phyloP scores from a whole-genome alignment of 2,797 vertebrate species.

The Trematomus bernacchii region DNA sequence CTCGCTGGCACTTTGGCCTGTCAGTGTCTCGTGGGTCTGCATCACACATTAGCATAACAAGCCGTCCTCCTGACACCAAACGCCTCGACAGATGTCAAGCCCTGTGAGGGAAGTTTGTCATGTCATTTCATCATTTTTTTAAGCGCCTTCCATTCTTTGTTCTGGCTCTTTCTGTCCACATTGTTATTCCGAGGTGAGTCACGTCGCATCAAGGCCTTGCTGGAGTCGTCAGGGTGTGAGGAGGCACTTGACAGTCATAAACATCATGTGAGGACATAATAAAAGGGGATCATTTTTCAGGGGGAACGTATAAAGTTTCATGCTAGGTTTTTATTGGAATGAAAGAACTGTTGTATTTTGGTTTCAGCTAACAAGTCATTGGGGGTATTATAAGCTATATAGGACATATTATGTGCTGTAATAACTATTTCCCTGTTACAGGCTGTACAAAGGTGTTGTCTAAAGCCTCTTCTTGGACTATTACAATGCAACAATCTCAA shows the following conservation, averaged over 20 bases:
- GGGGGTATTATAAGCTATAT: not conserved
- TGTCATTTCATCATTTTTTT: constrained; percentile 44
- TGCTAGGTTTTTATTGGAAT: constrained; percentile 30
- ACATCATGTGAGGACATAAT: constrained; percentile 28
- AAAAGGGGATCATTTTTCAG: constrained; percentile 41
- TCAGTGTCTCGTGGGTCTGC: constrained; percentile 59
- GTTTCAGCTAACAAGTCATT: constrained; percentile 23
- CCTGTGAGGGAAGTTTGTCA: constrained; percentile 40
- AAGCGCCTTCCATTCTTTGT: constrained; percentile 35
- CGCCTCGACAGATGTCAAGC: constrained; percentile 72
- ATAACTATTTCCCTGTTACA: constrained; percentile 19
- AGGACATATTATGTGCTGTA: constrained; percentile 21
- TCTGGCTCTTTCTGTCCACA: constrained; percentile 20
- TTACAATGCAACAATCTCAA: not conserved
- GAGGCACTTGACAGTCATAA: constrained; percentile 40
- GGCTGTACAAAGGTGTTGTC: not conserved
- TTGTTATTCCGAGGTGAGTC: constrained; percentile 43
- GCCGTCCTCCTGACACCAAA: constrained; percentile 54
- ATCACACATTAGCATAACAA: constrained; percentile 75
- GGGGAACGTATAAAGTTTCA: constrained; percentile 32
- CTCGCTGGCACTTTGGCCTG: constrained; percentile 46
- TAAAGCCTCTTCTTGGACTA: not conserved
- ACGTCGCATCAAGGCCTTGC: constrained; percentile 39
- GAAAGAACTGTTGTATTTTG: constrained; percentile 25
- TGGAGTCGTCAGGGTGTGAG: constrained; percentile 25